A percentile compares a stretch with the other conserved stretches of the same genome.
These are phyloP conservation scores for Drosophila athabasca DNA, from an alignment of 1,140 invertebrate genomes.

Conservation along the genomic window DNA sequence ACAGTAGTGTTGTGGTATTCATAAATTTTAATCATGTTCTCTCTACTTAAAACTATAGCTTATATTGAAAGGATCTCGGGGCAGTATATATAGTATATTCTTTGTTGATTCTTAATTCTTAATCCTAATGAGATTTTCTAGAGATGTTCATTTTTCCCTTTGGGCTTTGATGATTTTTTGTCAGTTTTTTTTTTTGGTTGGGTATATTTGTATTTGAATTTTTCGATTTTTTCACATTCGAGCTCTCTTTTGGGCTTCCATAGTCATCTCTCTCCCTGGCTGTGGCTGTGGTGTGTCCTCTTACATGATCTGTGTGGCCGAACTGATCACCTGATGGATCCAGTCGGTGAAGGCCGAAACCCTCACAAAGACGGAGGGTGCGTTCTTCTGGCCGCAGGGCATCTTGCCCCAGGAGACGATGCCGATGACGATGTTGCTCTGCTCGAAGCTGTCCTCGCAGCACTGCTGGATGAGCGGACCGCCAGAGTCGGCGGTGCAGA, in stretches of 20 bases:
- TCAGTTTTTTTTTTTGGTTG: conserved; percentile 29
- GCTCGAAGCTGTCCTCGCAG: conserved; percentile 43
- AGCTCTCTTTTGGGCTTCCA: conserved; percentile 22
- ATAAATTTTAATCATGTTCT: conserved; percentile 26
- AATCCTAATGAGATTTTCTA: conserved; percentile 65
- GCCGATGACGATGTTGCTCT: conserved; percentile 72
- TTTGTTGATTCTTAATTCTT: conserved; percentile 32
- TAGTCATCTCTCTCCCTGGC: conserved; percentile 10
- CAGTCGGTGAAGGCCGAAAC: conserved; percentile 87
- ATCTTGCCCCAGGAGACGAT: conserved; percentile 83
- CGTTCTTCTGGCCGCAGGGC: conserved; percentile 85
- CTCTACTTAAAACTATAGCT: conserved; percentile 28
- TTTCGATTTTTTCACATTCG: conserved; percentile 54
- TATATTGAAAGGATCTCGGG: conserved; percentile 27
- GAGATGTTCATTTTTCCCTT: conserved; percentile 50
- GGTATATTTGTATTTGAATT: conserved; percentile 26
- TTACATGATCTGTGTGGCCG: conserved; percentile 68
- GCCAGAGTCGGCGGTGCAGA: conserved; percentile 85
- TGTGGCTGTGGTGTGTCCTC: neutral
- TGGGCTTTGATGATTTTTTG: conserved; percentile 36
- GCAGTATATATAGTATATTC: conserved; percentile 34
- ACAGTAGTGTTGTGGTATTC: conserved; percentile 6
- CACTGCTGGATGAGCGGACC: conserved; percentile 81
- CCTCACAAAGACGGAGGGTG: conserved; percentile 90
- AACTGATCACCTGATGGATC: conserved; percentile 84